Percentiles rank a stretch among this genome's conserved stretches.
Conservation (phyloP, 1,140 invertebrate species). For the Mya arenaria region DNA sequence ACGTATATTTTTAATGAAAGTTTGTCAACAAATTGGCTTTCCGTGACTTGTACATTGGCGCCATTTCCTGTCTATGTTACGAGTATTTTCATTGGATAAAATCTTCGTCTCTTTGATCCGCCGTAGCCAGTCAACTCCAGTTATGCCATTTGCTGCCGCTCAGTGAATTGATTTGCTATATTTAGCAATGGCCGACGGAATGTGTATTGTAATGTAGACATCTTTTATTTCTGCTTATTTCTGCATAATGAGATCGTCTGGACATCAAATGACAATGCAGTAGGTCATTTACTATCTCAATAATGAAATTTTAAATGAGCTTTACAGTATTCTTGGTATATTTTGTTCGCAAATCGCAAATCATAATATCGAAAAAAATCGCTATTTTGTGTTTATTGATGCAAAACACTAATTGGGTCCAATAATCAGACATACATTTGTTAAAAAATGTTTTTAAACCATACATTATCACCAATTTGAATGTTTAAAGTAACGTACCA, state of each 20-base stretch:
- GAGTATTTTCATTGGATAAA: slow-evolving; percentile 27
- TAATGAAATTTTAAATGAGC: no score
- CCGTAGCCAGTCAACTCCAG: slow-evolving; percentile 22
- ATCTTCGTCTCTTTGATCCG: not conserved
- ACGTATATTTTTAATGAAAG: no score
- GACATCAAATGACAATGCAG: no score
- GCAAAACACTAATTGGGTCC: slow-evolving; percentile 40
- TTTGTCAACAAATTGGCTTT: slow-evolving; percentile 7
- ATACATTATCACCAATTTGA: not conserved
- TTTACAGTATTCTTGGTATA: no score
- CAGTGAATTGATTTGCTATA: slow-evolving; percentile 60
- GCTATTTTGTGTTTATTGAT: slow-evolving; percentile 13
- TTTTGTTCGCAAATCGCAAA: no score
- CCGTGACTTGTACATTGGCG: slow-evolving; percentile 48
- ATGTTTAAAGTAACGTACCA: no score
- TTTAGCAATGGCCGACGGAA: slow-evolving; percentile 60
- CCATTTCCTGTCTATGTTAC: slow-evolving; percentile 32
- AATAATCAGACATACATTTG: slow-evolving; percentile 26
- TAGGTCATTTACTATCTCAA: no score
- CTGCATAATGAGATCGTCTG: slow-evolving; percentile 42
- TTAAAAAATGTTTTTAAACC: not conserved
- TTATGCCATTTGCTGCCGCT: slow-evolving; percentile 49
- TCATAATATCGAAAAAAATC: no score
- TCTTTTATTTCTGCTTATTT: slow-evolving; percentile 47
- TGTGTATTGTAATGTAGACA: slow-evolving; percentile 60